Evolutionary conservation across 2,888 invertebrate genomes (phyloP).

Genomic region (Elmis aenea): DNA sequence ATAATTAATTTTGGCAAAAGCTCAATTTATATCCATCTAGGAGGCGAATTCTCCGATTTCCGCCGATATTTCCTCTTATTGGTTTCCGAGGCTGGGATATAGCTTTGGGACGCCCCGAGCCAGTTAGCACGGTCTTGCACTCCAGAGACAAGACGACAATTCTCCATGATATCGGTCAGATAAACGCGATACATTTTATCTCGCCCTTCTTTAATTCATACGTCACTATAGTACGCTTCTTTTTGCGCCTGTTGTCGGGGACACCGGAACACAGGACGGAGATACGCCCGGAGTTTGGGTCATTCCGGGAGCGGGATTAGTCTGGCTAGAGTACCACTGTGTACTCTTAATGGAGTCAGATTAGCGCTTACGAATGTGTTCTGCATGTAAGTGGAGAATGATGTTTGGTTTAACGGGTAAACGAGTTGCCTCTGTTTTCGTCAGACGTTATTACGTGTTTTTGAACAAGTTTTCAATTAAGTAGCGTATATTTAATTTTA

Average conservation of each 20-base stretch:
- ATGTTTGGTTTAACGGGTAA: constrained; percentile 48
- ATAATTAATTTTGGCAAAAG: constrained; percentile 30
- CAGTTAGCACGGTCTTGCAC: constrained; percentile 30
- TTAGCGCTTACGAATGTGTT: constrained; percentile 46
- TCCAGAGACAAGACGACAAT: constrained; percentile 30
- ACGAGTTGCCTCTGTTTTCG: constrained; percentile 42
- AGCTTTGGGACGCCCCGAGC: constrained; percentile 29
- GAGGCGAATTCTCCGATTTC: constrained; percentile 28
- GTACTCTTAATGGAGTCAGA: constrained; percentile 47
- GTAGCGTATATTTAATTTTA: constrained; percentile 12
- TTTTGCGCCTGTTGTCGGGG: constrained; percentile 6
- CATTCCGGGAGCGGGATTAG: constrained; percentile 26
- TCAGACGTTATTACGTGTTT: constrained; percentile 24
- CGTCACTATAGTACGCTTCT: constrained; percentile 15
- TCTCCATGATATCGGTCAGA: constrained; percentile 27
- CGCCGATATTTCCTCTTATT: constrained; percentile 31
- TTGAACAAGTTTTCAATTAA: constrained; percentile 22
- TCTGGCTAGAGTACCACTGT: constrained; percentile 30
- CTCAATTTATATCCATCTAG: constrained; percentile 30
- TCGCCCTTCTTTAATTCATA: constrained; percentile 9
- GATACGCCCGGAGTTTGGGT: constrained; percentile 13
- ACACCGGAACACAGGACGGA: constrained; percentile 9
- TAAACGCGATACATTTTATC: constrained; percentile 24
- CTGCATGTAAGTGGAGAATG: constrained; percentile 49
- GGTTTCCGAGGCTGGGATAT: constrained; percentile 30